Evolutionary conservation across 37 sponge, comb jelly and placozoan species (phyloP), one percentile per base, ranked within the genome.

Genomic region (Hexactinellida sp.): DNA sequence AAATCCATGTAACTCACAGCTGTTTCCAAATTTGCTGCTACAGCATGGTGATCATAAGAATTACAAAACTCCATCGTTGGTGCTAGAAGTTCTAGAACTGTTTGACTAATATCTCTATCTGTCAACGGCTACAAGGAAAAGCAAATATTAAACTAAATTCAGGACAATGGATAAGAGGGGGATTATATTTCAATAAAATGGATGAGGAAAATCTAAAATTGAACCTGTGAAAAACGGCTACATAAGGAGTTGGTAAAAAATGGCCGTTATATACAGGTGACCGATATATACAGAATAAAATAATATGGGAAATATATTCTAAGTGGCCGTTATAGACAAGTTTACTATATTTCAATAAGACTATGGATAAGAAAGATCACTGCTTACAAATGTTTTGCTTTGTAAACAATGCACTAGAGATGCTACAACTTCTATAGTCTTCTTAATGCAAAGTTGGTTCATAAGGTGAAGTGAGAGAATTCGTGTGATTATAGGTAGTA

Each of bases 61-160:
- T 63, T 63, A 63, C 76, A 63, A 23, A 63, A 63, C 76, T 63
- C 76, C 76, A 63, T 63, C 13, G 76, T 63, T 21, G 76, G 76
- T 7, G 76, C 76, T n/a, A 63, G 76, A 7, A 63, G 76, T 28
- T 63, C 76, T 25, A 63, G 5, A 25, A 63, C 30, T n/a, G 76
- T n/a, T 23, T 63, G 76, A 32, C 19, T 32, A 7, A 63, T 63
- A n/a, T 63, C 76, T 25, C 30, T 63, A n/a, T 63, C 76, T 32
- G 25, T 63, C 76, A 63, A n/a, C 28, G 76, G 76, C 76, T 63
- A 63, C 19, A 63, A 63, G 3, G 34, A 28, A 7, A n/a, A 3
- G 76, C 3, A 25, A 23, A 32, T 63, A 63, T 21, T 63, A 25
- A 32, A 63, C 47, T 10, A 63, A 23, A 63, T 63, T 63, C 13